These are phyloP conservation scores for Xyrichtys novacula DNA, from an alignment of 2,797 vertebrate species.

Conservation along the genomic window DNA sequence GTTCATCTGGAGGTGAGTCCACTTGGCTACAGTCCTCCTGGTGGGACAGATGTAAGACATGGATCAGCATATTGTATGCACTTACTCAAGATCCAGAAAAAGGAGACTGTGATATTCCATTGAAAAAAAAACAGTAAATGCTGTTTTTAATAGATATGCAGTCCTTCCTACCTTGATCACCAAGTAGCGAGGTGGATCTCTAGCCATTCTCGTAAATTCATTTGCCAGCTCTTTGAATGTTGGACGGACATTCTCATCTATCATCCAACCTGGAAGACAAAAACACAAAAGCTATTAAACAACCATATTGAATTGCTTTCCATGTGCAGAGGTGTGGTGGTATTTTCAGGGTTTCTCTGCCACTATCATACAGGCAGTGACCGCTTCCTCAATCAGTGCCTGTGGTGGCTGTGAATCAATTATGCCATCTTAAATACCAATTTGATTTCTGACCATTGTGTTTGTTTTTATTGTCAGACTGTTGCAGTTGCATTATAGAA, in stretches of 20 bases:
- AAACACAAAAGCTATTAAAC: not conserved
- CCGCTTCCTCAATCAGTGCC: no score
- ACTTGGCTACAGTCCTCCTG: constrained; percentile 77
- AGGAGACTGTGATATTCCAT: not conserved
- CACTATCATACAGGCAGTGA: no score
- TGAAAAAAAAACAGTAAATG: not conserved
- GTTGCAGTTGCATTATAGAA: no score
- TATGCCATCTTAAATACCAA: no score
- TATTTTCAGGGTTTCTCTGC: no score
- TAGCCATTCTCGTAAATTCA: constrained; percentile 96
- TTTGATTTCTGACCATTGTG: no score
- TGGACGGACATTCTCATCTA: constrained; percentile 95
- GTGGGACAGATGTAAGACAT: constrained; percentile 16
- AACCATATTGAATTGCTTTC: not conserved
- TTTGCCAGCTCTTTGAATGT: constrained; percentile 96
- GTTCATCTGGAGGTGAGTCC: constrained; percentile 80
- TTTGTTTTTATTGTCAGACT: no score
- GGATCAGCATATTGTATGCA: not conserved
- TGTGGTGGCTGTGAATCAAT: no score
- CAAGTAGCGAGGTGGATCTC: constrained; percentile 94
- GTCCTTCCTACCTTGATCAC: constrained; percentile 90
- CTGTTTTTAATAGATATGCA: not conserved
- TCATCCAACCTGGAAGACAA: constrained; percentile 92
- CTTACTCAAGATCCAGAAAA: not conserved
- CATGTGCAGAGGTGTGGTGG: no score